Conservation (phyloP, 2,888 invertebrate genomes). For the Troglohyphantes excavatus region DNA sequence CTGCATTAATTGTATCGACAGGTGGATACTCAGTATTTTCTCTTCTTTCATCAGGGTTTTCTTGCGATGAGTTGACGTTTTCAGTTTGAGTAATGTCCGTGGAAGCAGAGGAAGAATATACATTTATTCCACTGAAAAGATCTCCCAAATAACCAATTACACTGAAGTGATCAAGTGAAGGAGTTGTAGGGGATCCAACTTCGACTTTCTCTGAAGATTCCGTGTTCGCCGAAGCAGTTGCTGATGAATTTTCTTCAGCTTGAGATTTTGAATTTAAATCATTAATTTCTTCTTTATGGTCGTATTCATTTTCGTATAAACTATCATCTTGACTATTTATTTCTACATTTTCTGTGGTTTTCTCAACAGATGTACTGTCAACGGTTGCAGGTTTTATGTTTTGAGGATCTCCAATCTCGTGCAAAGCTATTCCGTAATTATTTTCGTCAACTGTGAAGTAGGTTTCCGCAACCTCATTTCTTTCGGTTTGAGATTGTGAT, state of each 20-base stretch:
- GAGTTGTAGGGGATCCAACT: not conserved
- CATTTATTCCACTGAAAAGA: constrained; percentile 18
- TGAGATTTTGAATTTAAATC: not conserved
- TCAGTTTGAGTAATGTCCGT: not conserved
- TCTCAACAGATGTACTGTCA: not conserved
- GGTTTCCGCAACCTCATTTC: not conserved
- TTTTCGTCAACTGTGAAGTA: not conserved
- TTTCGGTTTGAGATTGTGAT: not conserved
- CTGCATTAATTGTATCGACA: not conserved
- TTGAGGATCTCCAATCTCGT: constrained; percentile 1
- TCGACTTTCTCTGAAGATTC: not conserved
- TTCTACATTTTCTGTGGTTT: not conserved
- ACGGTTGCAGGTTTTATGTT: not conserved
- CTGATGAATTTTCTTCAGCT: not conserved
- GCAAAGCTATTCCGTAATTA: not conserved
- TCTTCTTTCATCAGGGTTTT: not conserved
- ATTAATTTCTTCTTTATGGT: not conserved
- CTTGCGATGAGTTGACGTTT: not conserved
- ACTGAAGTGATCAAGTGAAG: not conserved
- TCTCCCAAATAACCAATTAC: constrained; percentile 17
- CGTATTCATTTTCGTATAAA: not conserved
- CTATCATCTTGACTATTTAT: not conserved
- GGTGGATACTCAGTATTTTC: not conserved
- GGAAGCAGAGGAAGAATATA: not conserved
- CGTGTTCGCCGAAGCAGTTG: not conserved